phyloP scores from a whole-genome alignment of 2,888 invertebrate genomes.

The Acheta domesticus region DNA sequence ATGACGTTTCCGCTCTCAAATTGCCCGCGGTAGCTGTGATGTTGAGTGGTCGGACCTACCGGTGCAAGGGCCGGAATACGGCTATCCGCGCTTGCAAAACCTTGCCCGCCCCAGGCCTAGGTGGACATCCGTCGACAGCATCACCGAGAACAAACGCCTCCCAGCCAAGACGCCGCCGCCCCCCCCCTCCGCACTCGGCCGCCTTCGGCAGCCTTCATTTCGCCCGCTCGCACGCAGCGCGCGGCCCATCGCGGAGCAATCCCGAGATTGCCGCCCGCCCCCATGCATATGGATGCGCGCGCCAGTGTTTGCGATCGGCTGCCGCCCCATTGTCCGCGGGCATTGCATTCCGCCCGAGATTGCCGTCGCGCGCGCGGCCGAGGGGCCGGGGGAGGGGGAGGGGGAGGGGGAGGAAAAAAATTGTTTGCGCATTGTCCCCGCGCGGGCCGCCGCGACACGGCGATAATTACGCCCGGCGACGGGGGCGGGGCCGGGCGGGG shows the following conservation, averaged over 20 bases:
- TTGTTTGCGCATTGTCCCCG: conserved; percentile 4
- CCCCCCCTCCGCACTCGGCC: neutral
- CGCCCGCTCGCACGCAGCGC: neutral
- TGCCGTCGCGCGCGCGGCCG: neutral
- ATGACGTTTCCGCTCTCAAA: too few species aligned
- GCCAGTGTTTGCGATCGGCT: neutral
- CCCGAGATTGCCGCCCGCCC: neutral
- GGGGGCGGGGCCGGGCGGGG: neutral
- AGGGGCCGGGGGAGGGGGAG: neutral
- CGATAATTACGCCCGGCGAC: neutral
- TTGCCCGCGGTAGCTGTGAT: too few species aligned
- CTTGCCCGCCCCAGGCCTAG: too few species aligned
- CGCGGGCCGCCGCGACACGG: conserved; percentile 18
- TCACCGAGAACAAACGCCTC: too few species aligned
- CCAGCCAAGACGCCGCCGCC: neutral
- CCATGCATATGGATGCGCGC: neutral
- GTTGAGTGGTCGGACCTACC: too few species aligned
- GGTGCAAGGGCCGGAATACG: too few species aligned
- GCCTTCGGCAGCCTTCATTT: too few species aligned
- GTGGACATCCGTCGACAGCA: too few species aligned
- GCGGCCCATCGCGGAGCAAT: too few species aligned
- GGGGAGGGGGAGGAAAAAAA: neutral
- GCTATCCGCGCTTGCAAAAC: too few species aligned
- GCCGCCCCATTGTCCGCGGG: neutral
- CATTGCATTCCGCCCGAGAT: neutral